phyloP scores from a whole-genome alignment of 2,888 invertebrate genomes.

The Troides helena region DNA sequence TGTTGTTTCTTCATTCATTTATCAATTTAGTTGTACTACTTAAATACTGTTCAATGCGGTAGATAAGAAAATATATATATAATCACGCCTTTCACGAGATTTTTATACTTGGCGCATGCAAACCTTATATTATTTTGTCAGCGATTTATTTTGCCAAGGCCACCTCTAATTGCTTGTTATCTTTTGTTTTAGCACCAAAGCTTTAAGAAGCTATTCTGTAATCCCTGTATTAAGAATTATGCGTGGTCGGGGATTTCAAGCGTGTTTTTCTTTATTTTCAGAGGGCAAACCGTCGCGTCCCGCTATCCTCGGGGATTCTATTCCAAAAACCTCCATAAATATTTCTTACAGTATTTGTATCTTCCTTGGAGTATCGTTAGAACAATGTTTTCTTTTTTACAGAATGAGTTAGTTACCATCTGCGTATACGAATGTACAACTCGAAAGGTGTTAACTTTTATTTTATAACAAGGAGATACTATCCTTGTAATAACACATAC shows the following conservation, averaged over 20 bases:
- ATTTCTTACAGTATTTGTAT: conserved; percentile 79
- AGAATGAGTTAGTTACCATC: conserved; percentile 53
- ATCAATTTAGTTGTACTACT: no score
- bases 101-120: neutral
- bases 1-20: no score
- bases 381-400: conserved; percentile 65
- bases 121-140: conserved; percentile 37
- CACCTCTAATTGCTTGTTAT: conserved; percentile 71
- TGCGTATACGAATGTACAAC: conserved; percentile 46
- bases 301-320: conserved; percentile 69
- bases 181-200: conserved; percentile 71
- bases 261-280: conserved; percentile 74
- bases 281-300: conserved; percentile 60
- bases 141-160: conserved; percentile 34
- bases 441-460: conserved; percentile 6
- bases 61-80: conserved; percentile 34
- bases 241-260: conserved; percentile 72
- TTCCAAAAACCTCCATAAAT: conserved; percentile 79
- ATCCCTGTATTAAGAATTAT: conserved; percentile 77
- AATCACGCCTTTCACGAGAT: neutral
- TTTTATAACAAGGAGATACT: no score
- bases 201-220: conserved; percentile 74
- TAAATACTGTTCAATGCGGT: neutral
- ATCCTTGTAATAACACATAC: no score
- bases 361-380: conserved; percentile 78